Conservation (phyloP, 2,113 vertebrate genomes). For the Myrmophylax atrothorax region DNA sequence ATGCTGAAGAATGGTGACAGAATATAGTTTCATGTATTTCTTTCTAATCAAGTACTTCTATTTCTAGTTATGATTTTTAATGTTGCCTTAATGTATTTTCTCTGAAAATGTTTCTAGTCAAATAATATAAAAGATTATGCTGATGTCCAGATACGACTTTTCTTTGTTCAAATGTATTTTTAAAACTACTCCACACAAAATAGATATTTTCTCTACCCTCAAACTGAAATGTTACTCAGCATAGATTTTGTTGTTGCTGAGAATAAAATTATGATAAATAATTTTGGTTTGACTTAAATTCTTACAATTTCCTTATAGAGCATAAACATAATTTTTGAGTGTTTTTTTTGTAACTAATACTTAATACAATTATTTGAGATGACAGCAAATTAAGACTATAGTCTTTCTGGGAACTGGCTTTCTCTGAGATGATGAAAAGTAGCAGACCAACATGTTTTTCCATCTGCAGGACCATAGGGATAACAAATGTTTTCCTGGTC, state of each 20-base stretch:
- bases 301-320: neutral
- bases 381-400: neutral
- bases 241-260: neutral
- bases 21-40: neutral
- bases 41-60: neutral
- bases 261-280: neutral
- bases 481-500: neutral
- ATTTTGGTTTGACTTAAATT: neutral
- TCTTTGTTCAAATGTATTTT: neutral
- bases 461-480: fast-evolving
- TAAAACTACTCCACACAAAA: neutral
- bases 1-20: neutral
- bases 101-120: neutral
- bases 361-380: neutral
- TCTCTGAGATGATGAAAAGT: neutral
- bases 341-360: neutral
- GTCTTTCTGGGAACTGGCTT: neutral
- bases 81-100: neutral
- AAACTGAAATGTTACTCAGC: neutral
- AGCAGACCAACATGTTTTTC: neutral
- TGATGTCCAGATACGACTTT: neutral
- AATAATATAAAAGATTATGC: neutral
- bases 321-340: neutral
- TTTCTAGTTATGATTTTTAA: neutral
- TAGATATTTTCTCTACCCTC: neutral